phyloP scores from a whole-genome alignment of 2,113 vertebrate genomes.

The Pelecanus crispus region DNA sequence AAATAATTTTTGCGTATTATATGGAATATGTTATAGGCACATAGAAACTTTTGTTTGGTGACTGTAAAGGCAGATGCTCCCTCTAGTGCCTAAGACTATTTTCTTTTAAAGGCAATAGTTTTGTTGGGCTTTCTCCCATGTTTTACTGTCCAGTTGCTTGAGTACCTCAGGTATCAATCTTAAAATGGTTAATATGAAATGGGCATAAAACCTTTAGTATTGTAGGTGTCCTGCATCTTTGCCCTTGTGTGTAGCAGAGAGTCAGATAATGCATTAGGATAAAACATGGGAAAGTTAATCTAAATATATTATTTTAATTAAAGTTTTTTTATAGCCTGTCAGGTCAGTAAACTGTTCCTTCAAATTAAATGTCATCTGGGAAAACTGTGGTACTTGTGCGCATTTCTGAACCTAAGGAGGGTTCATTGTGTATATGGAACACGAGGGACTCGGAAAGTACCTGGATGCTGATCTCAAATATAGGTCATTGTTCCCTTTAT shows the following conservation, averaged over 20 bases:
- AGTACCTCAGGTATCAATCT: neutral
- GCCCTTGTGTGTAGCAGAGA: neutral
- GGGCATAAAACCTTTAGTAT: neutral
- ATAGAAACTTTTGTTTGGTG: neutral
- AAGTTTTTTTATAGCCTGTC: neutral
- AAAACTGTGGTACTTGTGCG: neutral
- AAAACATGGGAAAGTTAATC: neutral
- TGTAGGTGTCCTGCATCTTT: neutral
- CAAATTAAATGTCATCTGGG: neutral
- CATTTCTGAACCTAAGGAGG: neutral
- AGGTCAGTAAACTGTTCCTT: neutral
- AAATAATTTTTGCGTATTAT: neutral
- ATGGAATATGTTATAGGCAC: neutral
- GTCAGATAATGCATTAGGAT: neutral
- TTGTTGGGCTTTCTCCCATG: slow-evolving; percentile 26
- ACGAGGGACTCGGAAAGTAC: neutral
- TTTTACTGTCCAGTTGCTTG: neutral
- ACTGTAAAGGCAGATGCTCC: slow-evolving; percentile 56
- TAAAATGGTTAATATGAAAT: neutral
- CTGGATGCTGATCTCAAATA: neutral
- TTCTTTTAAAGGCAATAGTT: neutral
- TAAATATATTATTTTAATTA: neutral
- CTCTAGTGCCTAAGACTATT: slow-evolving; percentile 51
- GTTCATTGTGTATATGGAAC: neutral
- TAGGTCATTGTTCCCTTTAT: neutral